Evolutionary conservation across 2,797 vertebrate species (phyloP).

Genomic region (Clarias platycephalus): DNA sequence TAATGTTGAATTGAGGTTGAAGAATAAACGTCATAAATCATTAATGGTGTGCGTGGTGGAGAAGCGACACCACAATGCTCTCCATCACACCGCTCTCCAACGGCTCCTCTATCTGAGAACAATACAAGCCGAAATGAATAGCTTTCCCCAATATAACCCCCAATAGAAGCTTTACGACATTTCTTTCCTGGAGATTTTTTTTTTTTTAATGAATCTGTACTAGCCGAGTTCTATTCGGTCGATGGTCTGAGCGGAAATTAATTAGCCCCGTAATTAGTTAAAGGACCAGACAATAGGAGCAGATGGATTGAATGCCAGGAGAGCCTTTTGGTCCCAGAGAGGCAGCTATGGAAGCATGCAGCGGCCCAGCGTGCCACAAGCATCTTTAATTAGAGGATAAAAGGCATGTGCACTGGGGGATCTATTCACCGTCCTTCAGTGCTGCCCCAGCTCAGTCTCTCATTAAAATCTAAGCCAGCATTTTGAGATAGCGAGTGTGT

Average conservation of each 20-base stretch:
- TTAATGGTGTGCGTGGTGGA: slow-evolving; percentile 27
- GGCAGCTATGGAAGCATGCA: slow-evolving; percentile 20
- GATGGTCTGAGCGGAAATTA: slow-evolving; percentile 59
- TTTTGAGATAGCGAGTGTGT: slow-evolving; percentile 14
- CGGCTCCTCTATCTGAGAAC: slow-evolving; percentile 49
- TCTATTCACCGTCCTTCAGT: slow-evolving; percentile 50
- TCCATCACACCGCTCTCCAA: slow-evolving; percentile 28
- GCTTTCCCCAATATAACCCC: slow-evolving; percentile 43
- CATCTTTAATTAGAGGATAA: slow-evolving; percentile 64
- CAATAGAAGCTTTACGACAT: background rate
- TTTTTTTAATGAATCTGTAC: slow-evolving; percentile 42
- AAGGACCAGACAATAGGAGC: slow-evolving; percentile 57
- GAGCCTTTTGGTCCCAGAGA: slow-evolving; percentile 55
- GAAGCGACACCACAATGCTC: slow-evolving; percentile 33
- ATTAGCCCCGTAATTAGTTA: slow-evolving; percentile 67
- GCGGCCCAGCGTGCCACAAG: slow-evolving; percentile 29
- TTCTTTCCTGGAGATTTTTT: slow-evolving; percentile 5
- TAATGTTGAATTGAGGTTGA: slow-evolving; percentile 54
- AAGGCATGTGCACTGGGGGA: slow-evolving; percentile 51
- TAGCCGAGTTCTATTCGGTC: slow-evolving; percentile 37
- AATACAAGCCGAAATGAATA: slow-evolving; percentile 62
- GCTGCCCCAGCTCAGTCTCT: slow-evolving; percentile 45
- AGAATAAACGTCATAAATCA: slow-evolving; percentile 60
- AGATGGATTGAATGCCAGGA: slow-evolving; percentile 63
- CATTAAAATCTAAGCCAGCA: slow-evolving; percentile 61